Evolutionary conservation across 2,888 invertebrate species (phyloP).

Genomic region (Diploptera punctata): DNA sequence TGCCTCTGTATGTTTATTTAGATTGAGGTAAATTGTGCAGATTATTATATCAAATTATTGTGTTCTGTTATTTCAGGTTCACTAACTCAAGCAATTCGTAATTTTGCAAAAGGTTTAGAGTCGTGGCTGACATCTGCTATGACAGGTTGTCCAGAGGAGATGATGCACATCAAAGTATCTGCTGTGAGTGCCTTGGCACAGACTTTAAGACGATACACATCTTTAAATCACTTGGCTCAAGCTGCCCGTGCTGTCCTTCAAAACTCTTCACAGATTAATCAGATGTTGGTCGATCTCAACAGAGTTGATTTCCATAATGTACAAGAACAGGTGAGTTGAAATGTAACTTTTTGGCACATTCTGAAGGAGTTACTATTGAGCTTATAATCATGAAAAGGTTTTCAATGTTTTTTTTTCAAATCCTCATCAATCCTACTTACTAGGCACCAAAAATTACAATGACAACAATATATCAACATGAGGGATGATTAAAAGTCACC

Average conservation of each 20-base stretch:
- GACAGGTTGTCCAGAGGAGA: conserved; percentile 80
- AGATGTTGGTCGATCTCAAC: conserved; percentile 96
- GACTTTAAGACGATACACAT: conserved; percentile 94
- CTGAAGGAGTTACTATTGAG: too few species aligned
- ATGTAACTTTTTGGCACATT: too few species aligned
- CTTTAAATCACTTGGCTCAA: conserved; percentile 95
- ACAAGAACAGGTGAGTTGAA: conserved; percentile 75
- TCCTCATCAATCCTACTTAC: too few species aligned
- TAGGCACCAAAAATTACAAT: too few species aligned
- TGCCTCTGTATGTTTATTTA: too few species aligned
- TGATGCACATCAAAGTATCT: conserved; percentile 79
- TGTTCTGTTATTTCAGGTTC: conserved; percentile 60
- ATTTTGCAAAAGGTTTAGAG: conserved; percentile 92
- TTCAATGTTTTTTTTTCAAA: too few species aligned
- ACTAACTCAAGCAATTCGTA: conserved; percentile 90
- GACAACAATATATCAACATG: too few species aligned
- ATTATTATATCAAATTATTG: background rate
- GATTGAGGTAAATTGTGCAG: too few species aligned
- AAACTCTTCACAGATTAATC: conserved; percentile 92
- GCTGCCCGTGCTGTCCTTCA: conserved; percentile 95
- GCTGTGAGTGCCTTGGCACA: conserved; percentile 93
- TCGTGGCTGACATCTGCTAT: conserved; percentile 84
- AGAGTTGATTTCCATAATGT: conserved; percentile 98
- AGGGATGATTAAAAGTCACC: too few species aligned
- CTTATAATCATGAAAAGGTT: too few species aligned